Evolutionary conservation across 2,888 invertebrate genomes (phyloP).

Genomic region (Oscheius sp.): DNA sequence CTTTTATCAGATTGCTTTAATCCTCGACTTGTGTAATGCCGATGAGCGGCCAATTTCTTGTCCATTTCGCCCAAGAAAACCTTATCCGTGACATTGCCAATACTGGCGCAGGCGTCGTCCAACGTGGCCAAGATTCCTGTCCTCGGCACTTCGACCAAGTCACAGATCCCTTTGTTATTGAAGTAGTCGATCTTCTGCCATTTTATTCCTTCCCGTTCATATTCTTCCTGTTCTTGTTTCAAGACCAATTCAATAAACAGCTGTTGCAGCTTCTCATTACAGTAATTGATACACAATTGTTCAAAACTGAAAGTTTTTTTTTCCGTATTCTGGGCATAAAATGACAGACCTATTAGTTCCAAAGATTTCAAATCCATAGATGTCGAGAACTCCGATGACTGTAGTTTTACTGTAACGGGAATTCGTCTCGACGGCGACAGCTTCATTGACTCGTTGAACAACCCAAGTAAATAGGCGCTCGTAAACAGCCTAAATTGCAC

Average conservation of each 20-base stretch:
- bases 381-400: constrained; percentile 93
- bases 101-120: constrained; percentile 96
- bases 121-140: constrained; percentile 90
- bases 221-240: constrained; percentile 98
- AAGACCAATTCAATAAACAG: constrained; percentile 95
- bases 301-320: constrained; percentile 79
- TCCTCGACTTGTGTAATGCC: constrained; percentile 86
- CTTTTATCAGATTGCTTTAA: constrained; percentile 78
- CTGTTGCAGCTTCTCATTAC: constrained; percentile 97
- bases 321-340: not conserved
- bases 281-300: constrained; percentile 98
- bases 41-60: constrained; percentile 85
- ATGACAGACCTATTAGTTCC: constrained; percentile 85
- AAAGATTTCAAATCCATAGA: constrained; percentile 98
- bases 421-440: constrained; percentile 78
- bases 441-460: constrained; percentile 89
- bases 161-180: constrained; percentile 95
- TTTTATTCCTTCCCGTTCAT: constrained; percentile 88
- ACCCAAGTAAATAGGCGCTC: constrained; percentile 94
- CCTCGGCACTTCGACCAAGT: constrained; percentile 91
- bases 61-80: constrained; percentile 90
- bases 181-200: constrained; percentile 84
- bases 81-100: constrained; percentile 86
- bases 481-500: constrained; percentile 79
- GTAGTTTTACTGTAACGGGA: constrained; percentile 79